Evolutionary conservation across 2,797 vertebrate species (phyloP), one percentile per base, ranked within the genome.

Genomic region (Lycodopsis pacificus): DNA sequence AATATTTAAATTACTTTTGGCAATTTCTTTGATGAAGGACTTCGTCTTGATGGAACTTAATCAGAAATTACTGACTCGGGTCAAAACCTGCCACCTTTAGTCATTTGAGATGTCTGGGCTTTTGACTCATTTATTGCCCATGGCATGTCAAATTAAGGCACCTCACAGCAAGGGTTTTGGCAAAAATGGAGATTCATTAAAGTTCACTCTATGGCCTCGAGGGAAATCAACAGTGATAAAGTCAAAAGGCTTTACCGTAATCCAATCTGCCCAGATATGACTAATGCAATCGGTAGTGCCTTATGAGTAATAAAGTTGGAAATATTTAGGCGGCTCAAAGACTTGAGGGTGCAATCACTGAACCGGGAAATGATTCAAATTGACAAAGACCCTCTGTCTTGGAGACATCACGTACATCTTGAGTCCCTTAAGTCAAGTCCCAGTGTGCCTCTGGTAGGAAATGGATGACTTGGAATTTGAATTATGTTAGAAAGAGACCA

Each of bases 191-290:
- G 84, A 88, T 92, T 94, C 91, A 95, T 95, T 95, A 94, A 92
- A 92, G 92, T 93, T 93, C 89, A 83, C 83, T 83, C 69, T 51
- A 9, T 56, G 51, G 83, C 84, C 93, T 89, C 82, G 0, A 51
- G 94, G 94, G 94, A 94, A 95, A 95, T 95, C 94, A 94, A 81
- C 85, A 89, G 86, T 76, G 85, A 87, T 86, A 56, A 75, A 91
- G 91, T 89, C 91, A 92, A 88, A 88, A 83, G 89, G 85, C 82
- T 90, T 89, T 71, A 82, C 61, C 79, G 19, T 92, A 94, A 93
- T 93, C 88, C 82, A 90, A 87, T 88, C 86, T 85, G 73, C 83
- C 68, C 78, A 70, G 58, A 85, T 90, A 92, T 91, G 93, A 94
- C 87, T 91, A 91, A 91, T 88, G 86, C 81, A 91, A 91, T 92